Conservation (phyloP, 2,797 vertebrate genomes). For the Gallinago solitaria region DNA sequence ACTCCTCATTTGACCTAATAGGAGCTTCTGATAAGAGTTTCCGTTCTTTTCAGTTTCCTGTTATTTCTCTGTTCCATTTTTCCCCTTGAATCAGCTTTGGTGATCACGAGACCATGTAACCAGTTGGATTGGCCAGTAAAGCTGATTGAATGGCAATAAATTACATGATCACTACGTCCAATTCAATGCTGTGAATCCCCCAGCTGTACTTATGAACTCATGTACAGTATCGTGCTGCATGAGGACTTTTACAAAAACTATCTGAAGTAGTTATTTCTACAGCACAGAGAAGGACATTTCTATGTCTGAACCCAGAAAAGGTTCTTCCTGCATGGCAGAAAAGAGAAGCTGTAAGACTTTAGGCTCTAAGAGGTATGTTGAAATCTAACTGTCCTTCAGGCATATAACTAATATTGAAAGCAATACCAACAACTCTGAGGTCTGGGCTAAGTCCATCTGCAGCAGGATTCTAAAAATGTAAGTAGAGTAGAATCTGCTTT, state of each 20-base stretch:
- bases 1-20: neutral
- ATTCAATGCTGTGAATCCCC: neutral
- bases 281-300: neutral
- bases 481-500: neutral
- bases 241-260: neutral
- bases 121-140: neutral
- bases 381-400: neutral
- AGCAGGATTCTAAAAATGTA: neutral
- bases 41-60: neutral
- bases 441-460: neutral
- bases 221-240: neutral
- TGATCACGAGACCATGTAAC: neutral
- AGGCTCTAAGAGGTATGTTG: neutral
- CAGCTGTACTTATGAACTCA: neutral
- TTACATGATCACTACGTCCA: neutral
- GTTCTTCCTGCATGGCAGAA: neutral
- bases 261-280: neutral
- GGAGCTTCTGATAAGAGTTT: neutral
- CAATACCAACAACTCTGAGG: neutral
- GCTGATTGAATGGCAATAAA: neutral
- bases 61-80: neutral
- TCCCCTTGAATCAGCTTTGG: constrained; percentile 21
- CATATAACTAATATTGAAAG: neutral
- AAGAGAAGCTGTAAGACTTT: neutral
- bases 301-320: neutral